Base-by-base conservation (phyloP, 2,113 vertebrate species). In the Tachuris rubrigastra region DNA sequence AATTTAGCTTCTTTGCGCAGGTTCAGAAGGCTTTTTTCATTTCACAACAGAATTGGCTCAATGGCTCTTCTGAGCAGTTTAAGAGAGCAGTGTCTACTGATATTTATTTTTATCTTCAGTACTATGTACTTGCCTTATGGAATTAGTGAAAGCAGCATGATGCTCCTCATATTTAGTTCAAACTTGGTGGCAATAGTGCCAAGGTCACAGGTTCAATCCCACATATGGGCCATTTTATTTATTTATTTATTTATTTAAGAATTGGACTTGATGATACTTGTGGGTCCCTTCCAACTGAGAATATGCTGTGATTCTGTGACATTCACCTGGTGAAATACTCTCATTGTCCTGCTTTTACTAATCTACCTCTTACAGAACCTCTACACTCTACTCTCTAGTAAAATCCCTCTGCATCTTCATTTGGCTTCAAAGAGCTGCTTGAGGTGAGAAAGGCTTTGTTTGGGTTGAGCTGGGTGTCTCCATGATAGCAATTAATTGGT, bases 361-460 rank as follows among this genome's bases (percentile, higher is more conserved):
- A 69, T 11, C 6, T 53, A 65, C 37, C 18, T 46, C 18, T 62
- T 72, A n/a, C 19, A 86, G 33, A 77, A 27, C 3, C 8, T 83
- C n/a, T 27, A 6, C 4, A 8, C 25, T 37, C 31, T 46, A 5
- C 2, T 12, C 10, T 68, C 52, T 21, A 14, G 0, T 33, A 77
- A 94, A 87, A 73, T 27, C n/a, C 37, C 37, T 49, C 59, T 35
- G 12, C 2, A 6, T 14, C 60, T 46, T 37, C 37, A 8, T 52
- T 37, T 65, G 67, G 17, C 24, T 91, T 85, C 35, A 65, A 65
- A 86, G 56, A 67, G 27, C 9, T 60, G 8, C 49, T n/a, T 41
- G 58, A 91, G n/a, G 18, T 79, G 62, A 72, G n/a, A 92, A 80
- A 60, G 15, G 30, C 18, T 95, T 89, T 82, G 65, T 95, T 89